Percentiles rank a stretch among this genome's conserved stretches.
Evolutionary conservation across 2,113 vertebrate species (phyloP).

Genomic region (Ginglymostoma cirratum): DNA sequence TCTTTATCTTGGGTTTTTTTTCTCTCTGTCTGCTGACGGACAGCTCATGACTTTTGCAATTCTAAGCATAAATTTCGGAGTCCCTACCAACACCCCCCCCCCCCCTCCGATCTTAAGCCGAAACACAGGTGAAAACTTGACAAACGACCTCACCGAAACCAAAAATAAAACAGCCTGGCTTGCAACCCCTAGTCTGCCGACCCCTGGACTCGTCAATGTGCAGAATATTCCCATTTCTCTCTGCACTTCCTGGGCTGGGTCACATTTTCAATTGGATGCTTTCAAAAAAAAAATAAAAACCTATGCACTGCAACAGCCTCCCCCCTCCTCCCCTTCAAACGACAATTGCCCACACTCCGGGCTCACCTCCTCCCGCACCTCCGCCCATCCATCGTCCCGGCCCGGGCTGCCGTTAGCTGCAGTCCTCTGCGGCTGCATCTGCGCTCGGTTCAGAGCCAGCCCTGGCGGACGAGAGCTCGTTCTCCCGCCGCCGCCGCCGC

Average conservation of each 20-base stretch:
- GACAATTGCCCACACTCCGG: not conserved
- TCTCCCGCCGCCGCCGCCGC: not conserved
- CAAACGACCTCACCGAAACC: not conserved
- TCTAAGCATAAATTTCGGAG: not conserved
- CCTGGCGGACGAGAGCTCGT: not conserved
- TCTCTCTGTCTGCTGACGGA: not conserved
- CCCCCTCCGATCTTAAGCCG: not conserved
- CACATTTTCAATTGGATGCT: not conserved
- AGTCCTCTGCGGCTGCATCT: constrained; percentile 26
- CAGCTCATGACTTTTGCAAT: too few species aligned
- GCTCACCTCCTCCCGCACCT: constrained; percentile 22
- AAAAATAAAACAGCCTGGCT: not conserved
- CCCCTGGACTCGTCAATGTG: not conserved
- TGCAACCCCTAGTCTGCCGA: too few species aligned
- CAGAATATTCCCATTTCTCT: not conserved
- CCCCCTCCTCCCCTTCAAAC: not conserved
- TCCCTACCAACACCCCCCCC: not conserved
- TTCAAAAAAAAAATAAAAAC: not conserved
- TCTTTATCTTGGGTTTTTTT: not conserved
- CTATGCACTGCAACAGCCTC: not conserved
- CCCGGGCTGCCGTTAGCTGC: not conserved
- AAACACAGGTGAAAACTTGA: not conserved
- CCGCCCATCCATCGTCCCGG: not conserved
- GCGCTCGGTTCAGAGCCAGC: constrained; percentile 25
- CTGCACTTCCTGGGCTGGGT: not conserved